Conservation (phyloP, 2,797 vertebrate species). For the Muraenolepis orangiensis region DNA sequence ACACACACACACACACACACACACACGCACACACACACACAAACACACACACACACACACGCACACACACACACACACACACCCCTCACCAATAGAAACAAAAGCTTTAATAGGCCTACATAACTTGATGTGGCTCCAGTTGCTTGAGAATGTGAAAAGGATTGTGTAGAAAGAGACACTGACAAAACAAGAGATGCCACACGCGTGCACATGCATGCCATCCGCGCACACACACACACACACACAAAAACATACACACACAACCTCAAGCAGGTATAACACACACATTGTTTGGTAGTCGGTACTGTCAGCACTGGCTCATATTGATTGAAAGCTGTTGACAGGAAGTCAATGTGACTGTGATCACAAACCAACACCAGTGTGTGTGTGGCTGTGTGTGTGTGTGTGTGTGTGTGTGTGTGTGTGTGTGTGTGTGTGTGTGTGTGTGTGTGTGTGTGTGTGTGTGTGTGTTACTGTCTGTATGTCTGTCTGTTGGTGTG, state of each 20-base stretch:
- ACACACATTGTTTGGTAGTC: neutral
- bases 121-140: neutral
- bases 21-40: neutral
- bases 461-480: constrained; percentile 21
- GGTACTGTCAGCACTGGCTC: neutral
- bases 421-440: constrained; percentile 14
- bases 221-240: neutral
- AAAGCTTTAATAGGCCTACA: neutral
- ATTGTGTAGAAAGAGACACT: neutral
- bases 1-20: neutral
- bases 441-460: constrained; percentile 15
- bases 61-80: neutral
- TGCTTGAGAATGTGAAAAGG: neutral
- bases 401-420: constrained; percentile 21
- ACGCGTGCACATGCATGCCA: neutral
- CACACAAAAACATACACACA: neutral
- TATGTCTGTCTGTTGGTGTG: no score
- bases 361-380: constrained; percentile 17
- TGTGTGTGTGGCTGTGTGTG: constrained; percentile 20
- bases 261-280: neutral
- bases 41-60: neutral
- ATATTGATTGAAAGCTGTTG: constrained; percentile 24
- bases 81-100: neutral
- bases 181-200: neutral
- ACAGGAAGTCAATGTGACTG: constrained; percentile 49